Conservation (phyloP, 2,113 vertebrate species). For the Hippocampus guttulatus region DNA sequence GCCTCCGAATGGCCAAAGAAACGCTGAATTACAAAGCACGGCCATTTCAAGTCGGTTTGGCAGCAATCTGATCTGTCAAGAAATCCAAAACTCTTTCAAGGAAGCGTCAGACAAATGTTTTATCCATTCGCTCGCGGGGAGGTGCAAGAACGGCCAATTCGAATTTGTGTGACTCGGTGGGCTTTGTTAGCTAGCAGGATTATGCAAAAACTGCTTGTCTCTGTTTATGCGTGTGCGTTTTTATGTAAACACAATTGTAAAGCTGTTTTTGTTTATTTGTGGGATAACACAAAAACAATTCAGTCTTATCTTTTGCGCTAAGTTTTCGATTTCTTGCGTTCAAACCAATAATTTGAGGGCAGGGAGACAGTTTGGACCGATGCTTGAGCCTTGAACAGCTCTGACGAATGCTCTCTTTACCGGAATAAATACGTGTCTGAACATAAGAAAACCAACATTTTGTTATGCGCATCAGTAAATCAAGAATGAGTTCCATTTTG, state of each 20-base stretch:
- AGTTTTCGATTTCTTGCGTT: too few relatives aligned
- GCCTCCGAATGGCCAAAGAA: conserved; percentile 44
- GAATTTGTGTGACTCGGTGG: not conserved
- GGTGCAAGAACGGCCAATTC: not conserved
- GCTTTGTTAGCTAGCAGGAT: not conserved
- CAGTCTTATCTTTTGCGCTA: too few relatives aligned
- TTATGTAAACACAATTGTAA: not conserved
- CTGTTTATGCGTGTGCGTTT: too few relatives aligned
- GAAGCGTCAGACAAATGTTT: not conserved
- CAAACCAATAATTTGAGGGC: too few relatives aligned
- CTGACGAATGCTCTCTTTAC: too few relatives aligned
- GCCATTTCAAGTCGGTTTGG: not conserved
- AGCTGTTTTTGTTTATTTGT: not conserved
- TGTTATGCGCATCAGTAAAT: too few relatives aligned
- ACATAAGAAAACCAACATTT: too few relatives aligned
- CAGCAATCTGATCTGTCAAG: not conserved
- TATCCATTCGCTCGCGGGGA: not conserved
- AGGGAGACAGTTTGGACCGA: too few relatives aligned
- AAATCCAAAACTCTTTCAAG: not conserved
- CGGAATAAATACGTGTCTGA: too few relatives aligned
- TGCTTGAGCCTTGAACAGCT: too few relatives aligned
- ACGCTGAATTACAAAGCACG: conserved; percentile 22
- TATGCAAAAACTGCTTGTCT: too few relatives aligned
- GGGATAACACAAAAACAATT: not conserved
- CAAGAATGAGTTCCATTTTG: not conserved